phyloP scores from a whole-genome alignment of 2,797 vertebrate species.

The Myripristis jacobus region DNA sequence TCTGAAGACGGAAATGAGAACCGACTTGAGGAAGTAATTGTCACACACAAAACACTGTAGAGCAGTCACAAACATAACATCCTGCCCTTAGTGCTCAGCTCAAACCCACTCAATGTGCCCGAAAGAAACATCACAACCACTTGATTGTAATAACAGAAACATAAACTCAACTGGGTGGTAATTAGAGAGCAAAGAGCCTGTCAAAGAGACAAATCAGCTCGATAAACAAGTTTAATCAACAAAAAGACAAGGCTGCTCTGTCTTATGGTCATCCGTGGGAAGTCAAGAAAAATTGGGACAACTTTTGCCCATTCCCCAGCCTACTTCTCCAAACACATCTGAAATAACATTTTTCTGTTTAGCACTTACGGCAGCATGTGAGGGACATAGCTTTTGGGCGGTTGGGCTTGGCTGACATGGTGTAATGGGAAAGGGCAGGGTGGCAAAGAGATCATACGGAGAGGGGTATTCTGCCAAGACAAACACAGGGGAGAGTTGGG shows the following conservation, averaged over 20 bases:
- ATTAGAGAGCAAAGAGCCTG: slow-evolving; percentile 1
- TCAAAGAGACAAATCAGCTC: background rate
- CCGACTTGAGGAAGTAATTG: slow-evolving; percentile 22
- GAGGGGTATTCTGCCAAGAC: slow-evolving; percentile 41
- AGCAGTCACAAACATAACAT: slow-evolving; percentile 27
- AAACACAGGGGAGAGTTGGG: slow-evolving; percentile 38
- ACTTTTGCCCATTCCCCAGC: background rate
- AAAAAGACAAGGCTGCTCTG: background rate
- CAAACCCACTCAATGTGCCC: slow-evolving; percentile 19
- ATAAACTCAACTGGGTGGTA: background rate
- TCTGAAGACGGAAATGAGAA: slow-evolving; percentile 15
- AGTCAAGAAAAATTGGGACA: background rate
- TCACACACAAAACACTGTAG: slow-evolving; percentile 10
- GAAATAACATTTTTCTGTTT: slow-evolving; percentile 48
- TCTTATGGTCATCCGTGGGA: background rate
- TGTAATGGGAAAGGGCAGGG: slow-evolving; percentile 26
- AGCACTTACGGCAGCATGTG: slow-evolving; percentile 22
- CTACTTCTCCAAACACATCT: slow-evolving; percentile 27
- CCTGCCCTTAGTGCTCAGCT: background rate
- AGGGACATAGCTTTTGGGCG: background rate
- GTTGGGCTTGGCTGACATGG: slow-evolving; percentile 22
- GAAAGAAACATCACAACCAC: slow-evolving; percentile 18
- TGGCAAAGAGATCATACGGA: slow-evolving; percentile 45
- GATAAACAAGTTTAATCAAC: background rate
- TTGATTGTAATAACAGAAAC: slow-evolving; percentile 14